These are phyloP conservation scores for Gastrophysa polygoni DNA, from an alignment of 2,888 invertebrate species.

Conservation along the genomic window DNA sequence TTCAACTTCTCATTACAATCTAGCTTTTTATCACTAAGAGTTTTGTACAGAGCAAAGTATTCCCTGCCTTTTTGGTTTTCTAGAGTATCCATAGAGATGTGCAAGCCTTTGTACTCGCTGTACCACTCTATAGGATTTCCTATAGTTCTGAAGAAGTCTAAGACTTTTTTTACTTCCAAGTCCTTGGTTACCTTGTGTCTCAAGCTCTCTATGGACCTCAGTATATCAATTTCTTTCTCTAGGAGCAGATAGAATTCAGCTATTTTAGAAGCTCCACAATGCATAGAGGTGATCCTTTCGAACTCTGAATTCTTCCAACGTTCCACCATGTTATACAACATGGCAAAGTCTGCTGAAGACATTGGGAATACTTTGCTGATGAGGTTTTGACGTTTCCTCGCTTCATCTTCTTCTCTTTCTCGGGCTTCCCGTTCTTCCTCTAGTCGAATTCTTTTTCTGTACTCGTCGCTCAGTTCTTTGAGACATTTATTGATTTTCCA, in stretches of 20 bases:
- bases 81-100: slow-evolving; percentile 80
- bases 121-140: slow-evolving; percentile 64
- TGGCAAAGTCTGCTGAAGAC: slow-evolving; percentile 74
- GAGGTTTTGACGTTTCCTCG: slow-evolving; percentile 63
- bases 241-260: slow-evolving; percentile 73
- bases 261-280: slow-evolving; percentile 71
- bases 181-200: slow-evolving; percentile 67
- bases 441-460: slow-evolving; percentile 60
- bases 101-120: slow-evolving; percentile 62
- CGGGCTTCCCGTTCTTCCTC: slow-evolving; percentile 62
- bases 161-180: slow-evolving; percentile 64
- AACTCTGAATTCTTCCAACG: slow-evolving; percentile 71
- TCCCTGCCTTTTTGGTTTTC: slow-evolving; percentile 81
- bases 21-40: slow-evolving; percentile 65
- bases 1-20: slow-evolving; percentile 68
- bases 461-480: slow-evolving; percentile 60
- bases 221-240: slow-evolving; percentile 74
- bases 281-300: slow-evolving; percentile 66
- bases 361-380: slow-evolving; percentile 73
- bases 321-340: slow-evolving; percentile 73
- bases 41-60: slow-evolving; percentile 73
- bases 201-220: slow-evolving; percentile 72
- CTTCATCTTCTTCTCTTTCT: slow-evolving; percentile 60
- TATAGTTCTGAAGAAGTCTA: slow-evolving; percentile 69
- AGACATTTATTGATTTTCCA: slow-evolving; percentile 63